Evolutionary conservation across 2,888 invertebrate genomes (phyloP).

Genomic region (Saturnia japonica): DNA sequence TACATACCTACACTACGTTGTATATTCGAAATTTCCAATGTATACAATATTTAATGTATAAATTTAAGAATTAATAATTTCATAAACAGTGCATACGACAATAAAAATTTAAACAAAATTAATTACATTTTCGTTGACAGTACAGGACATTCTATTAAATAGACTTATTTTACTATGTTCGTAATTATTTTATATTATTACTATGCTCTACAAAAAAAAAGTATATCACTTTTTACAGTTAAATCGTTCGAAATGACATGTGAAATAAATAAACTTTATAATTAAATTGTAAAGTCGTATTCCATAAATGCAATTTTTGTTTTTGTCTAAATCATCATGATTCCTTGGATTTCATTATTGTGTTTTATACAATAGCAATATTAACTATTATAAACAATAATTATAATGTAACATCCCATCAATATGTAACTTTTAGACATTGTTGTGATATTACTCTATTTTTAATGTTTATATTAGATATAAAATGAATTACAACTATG

Average conservation of each 20-base stretch:
- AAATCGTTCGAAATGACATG: not conserved
- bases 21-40: too few species aligned
- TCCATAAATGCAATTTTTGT: too few species aligned
- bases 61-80: not conserved
- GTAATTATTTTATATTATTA: too few species aligned
- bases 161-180: too few species aligned
- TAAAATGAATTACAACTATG: too few species aligned
- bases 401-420: conserved; percentile 19
- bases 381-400: not conserved
- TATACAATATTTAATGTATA: not conserved
- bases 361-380: not conserved
- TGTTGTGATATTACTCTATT: conserved; percentile 26
- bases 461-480: too few species aligned
- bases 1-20: not conserved
- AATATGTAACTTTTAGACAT: conserved; percentile 28
- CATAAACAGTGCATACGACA: not conserved
- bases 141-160: not conserved
- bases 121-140: not conserved
- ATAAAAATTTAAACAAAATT: not conserved
- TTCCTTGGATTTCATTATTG: not conserved
- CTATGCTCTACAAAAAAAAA: not conserved
- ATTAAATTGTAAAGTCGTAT: not conserved
- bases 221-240: not conserved
- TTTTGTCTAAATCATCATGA: not conserved
- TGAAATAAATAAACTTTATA: not conserved